Evolutionary conservation across 1,140 invertebrate species (phyloP), one percentile per base, ranked within the genome.

Genomic region (Ceratitis capitata): DNA sequence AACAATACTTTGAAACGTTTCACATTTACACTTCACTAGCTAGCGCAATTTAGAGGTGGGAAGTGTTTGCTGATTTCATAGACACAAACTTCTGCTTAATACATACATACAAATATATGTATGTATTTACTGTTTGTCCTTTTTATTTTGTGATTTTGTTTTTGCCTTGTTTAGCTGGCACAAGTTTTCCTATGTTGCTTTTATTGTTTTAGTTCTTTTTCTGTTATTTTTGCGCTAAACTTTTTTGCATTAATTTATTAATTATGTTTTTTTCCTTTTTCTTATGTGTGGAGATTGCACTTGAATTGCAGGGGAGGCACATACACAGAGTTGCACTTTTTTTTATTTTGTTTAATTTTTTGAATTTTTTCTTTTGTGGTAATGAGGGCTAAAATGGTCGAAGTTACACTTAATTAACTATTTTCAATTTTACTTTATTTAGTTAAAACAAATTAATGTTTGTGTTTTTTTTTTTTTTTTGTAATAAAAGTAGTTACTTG

Each of bases 251-350:
- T n/a, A 26, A 4, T 74, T 32, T 19, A n/a, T n/a, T n/a, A 3
- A 12, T 42, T 35, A 29, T 53, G 47, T 47, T 53, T 49, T 83
- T 83, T 26, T 35, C 0, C 45, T 23, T 83, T 26, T 3, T 82
- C 47, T 42, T 78, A 78, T 42, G 6, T 16, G 14, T 10, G n/a
- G 35, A 47, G 35, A 78, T 78, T 78, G 35, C 39, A 78, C 69
- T 78, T 78, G 69, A 42, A 39, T 78, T 78, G 39, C 69, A 45
- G 35, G 6, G 19, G 69, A 78, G 69, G 69, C 69, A 78, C 69
- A 78, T n/a, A n/a, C 39, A 42, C 39, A 78, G 69, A 23, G 69
- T 78, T 78, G 69, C 35, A 78, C 69, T 42, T 78, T 78, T 45
- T 7, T 64, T 64, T 39, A n/a, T 42, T 74, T 42, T n/a, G 26